Base-by-base conservation (phyloP, 2,113 vertebrate genomes). In the Poeciliopsis prolifica region DNA sequence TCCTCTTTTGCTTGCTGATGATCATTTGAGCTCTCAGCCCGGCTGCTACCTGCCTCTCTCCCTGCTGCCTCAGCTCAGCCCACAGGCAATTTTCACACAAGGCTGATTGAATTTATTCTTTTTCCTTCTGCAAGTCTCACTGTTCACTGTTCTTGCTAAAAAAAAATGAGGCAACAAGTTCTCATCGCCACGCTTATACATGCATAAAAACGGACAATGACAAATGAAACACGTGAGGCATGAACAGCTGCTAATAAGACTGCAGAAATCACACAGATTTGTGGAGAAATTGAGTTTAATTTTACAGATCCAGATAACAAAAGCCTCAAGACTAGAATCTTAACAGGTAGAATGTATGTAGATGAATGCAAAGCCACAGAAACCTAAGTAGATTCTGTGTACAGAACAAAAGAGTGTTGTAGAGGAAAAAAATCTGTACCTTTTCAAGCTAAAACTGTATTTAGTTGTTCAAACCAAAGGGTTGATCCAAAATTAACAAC, bases 41-140 rank as follows among this genome's bases (percentile, higher is more conserved):
- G 31, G 68, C 79, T 76, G 75, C 81, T 80, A 67, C 76, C 74
- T 75, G 81, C 37, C 70, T 72, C 82, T 72, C 48, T 78, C 65
- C 31, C 75, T 84, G 73, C 86, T 80, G 80, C 78, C 85, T 68
- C 68, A 61, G 79, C 79, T 88, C 86, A 75, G 81, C 82, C 85
- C 35, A 71, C 0, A 4, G 73, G 85, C 86, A 78, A 88, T 87
- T 86, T 88, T 87, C 82, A 88, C 88, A 87, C 85, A 68, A 79
- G 82, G 64, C 84, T 87, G 87, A 90, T 84, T 91, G 75, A 87
- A 90, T 81, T 86, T 77, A 76, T 58, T 70, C 68, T 61, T 51
- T 63, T 33, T 30, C 65, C 68, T 24, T 28, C n/a, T 33, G 48
- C 69, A 42, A 67, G 44, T 70, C 29, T 60, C 68, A 44, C 67